Evolutionary conservation across 2,797 vertebrate species (phyloP), one percentile per base, ranked within the genome.

Genomic region (Galagoides demidoff): DNA sequence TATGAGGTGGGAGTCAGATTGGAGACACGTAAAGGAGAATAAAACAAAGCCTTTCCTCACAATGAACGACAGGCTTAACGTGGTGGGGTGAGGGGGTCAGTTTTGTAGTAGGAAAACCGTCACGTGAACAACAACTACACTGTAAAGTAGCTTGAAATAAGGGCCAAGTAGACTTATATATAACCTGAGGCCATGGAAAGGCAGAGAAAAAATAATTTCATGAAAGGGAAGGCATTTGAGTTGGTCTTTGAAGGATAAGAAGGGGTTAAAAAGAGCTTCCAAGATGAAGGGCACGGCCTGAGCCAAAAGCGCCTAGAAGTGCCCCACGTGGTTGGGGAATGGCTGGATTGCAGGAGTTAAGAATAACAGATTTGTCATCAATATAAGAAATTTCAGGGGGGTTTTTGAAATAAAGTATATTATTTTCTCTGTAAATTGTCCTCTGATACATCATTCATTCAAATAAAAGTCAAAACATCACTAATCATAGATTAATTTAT

Each of bases 401-500:
- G 37, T 89, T 96, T 84, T 71, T 45, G 7, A 83, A 85, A 45
- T 59, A 52, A 5, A 78, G 13, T 63, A 8, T 73, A 10, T 73
- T 76, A 82, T 79, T 91, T 57, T 66, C 22, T 78, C 49, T 31
- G 77, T 64, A 84, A 57, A 85, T 34, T 86, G 19, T 77, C n/a
- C 55, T 81, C 68, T 74, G 45, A 92, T 92, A 83, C 27, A 78
- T 19, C 63, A 94, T 74, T 96, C 52, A 85, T 39, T 94, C 20
- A 27, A 87, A 86, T 82, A 84, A 81, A 45, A 81, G 29, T 63
- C 64, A 57, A 90, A 89, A 85, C 27, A 82, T 89, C 71, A 77
- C 34, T 61, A 81, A 93, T 85, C 17, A 77, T 57, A 87, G 61
- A 37, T 61, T 37, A 84, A 29, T 70, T 83, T n/a, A 59, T 77